phyloP scores from a whole-genome alignment of 2,113 vertebrate species.

The Casuarius casuarius region DNA sequence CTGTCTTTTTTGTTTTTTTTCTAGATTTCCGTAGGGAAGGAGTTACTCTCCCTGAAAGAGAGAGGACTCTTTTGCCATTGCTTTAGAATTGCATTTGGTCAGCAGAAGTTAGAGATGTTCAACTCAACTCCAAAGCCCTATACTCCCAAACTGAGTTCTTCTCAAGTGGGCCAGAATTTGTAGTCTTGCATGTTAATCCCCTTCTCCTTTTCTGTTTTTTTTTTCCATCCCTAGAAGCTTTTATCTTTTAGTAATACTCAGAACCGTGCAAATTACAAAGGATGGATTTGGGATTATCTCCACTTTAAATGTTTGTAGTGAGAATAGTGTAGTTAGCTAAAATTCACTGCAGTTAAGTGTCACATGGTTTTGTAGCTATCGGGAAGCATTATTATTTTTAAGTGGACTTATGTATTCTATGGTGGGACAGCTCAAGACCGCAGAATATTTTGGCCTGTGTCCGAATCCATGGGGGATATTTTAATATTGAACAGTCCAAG shows the following conservation, averaged over 20 bases:
- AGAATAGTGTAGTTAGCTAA: not conserved
- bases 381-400: not conserved
- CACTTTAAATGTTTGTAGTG: not conserved
- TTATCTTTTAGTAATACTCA: not conserved
- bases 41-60: not conserved
- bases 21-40: not conserved
- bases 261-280: not conserved
- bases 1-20: not conserved
- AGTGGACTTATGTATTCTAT: not conserved
- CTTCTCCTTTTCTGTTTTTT: not conserved
- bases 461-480: not conserved
- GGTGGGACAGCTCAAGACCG: not conserved
- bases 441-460: not conserved
- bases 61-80: not conserved
- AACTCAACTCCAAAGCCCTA: not conserved
- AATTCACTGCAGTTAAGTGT: not conserved
- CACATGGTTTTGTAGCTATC: not conserved
- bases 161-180: not conserved
- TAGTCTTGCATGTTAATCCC: not conserved
- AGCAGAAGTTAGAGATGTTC: not conserved
- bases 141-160: not conserved
- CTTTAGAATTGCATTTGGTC: not conserved
- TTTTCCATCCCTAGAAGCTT: not conserved
- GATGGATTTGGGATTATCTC: not conserved
- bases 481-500: not conserved